Base-by-base conservation (phyloP, 2,113 vertebrate genomes). In the Leucosticte australis region DNA sequence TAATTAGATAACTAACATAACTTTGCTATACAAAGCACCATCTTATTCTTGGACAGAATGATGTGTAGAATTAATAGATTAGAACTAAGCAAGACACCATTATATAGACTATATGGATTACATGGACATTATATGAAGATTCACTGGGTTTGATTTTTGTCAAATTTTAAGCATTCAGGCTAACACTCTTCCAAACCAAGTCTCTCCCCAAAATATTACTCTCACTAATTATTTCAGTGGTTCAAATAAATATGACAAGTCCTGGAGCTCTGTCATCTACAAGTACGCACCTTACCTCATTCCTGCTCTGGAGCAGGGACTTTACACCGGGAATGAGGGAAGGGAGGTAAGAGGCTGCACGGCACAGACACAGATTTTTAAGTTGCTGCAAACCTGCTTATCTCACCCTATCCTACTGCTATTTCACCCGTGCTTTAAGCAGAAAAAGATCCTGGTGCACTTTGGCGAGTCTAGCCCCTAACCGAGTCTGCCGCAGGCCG, bases 401-500 rank as follows among this genome's bases (percentile, higher is more conserved):
- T 21, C 39, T 73, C n/a, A 16, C 23, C 7, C 44, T 8, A 8
- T 15, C 7, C 41, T n/a, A n/a, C n/a, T n/a, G n/a, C 21, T 3
- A 20, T 30, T 2, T 14, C 31, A 35, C 8, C 28, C 22, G 16
- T 28, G 3, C 19, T 30, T 28, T 16, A 35, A 33, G 41, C 1
- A 59, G 74, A 4, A 39, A 7, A 33, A 9, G 26, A 3, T 14
- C 11, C 1, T 1, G 15, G 5, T 4, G 55, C 17, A 3, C 3
- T 2, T 41, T 7, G 41, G 15, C 15, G 31, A 23, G 50, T 0
- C 23, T 3, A 16, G 20, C 37, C n/a, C 15, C 31, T 7, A 0
- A 2, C 6, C 28, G 7, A 15, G 60, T 0, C 28, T 3, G 62
- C 15, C 4, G 30, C 33, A 28, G 20, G 42, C 14, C 59, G 2